phyloP scores from a whole-genome alignment of 2,797 vertebrate species.

The Catamblyrhynchus diadema region DNA sequence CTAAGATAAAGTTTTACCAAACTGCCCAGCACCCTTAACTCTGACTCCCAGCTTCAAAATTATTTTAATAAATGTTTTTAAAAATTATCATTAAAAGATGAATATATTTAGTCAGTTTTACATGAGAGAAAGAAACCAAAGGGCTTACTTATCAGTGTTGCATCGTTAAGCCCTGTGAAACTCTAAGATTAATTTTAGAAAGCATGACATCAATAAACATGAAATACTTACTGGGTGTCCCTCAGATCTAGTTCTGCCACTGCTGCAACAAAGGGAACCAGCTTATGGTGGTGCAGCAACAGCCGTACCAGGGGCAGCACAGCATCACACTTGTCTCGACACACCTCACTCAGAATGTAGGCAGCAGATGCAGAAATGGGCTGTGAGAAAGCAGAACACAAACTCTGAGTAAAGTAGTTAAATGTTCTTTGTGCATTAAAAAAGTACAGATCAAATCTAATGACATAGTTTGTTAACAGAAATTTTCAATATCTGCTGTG shows the following conservation, averaged over 20 bases:
- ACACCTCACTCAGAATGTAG: slow-evolving; percentile 93
- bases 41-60: background rate
- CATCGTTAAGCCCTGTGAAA: background rate
- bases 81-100: background rate
- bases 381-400: slow-evolving; percentile 66
- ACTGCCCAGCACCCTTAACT: background rate
- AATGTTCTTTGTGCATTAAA: background rate
- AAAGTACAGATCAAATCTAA: background rate
- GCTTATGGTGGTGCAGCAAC: slow-evolving; percentile 91
- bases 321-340: slow-evolving; percentile 90
- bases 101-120: background rate
- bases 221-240: slow-evolving; percentile 90
- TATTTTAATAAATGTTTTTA: background rate
- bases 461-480: background rate
- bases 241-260: slow-evolving; percentile 93
- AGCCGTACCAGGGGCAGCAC: slow-evolving; percentile 91
- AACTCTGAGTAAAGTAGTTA: background rate
- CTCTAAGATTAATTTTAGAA: background rate
- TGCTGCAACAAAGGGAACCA: slow-evolving; percentile 91
- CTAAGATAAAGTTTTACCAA: background rate
- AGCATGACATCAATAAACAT: background rate
- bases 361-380: slow-evolving; percentile 94
- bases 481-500: background rate
- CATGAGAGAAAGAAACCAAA: background rate
- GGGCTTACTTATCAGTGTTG: background rate